phyloP scores from a whole-genome alignment of 53 echinoderm and acorn worm species.

The Glandiceps talaboti region DNA sequence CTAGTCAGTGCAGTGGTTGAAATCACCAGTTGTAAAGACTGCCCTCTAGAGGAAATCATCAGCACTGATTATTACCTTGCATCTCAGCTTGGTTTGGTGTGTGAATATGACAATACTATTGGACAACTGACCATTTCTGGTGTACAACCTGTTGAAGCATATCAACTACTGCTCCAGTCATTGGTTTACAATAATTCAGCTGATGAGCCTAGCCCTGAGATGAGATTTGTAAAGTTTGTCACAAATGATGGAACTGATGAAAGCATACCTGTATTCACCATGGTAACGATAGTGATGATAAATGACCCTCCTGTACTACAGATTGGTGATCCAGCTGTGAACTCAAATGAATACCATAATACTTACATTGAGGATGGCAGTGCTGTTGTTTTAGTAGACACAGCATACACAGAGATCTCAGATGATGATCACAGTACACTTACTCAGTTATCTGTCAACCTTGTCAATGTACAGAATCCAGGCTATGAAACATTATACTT shows the following conservation, averaged over 20 bases:
- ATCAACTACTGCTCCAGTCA: neutral
- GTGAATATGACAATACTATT: neutral
- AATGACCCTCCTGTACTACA: neutral
- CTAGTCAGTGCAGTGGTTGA: neutral
- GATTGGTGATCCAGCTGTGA: neutral
- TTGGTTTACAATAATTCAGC: neutral
- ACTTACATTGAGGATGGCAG: neutral
- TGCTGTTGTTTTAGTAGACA: neutral
- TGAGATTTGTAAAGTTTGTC: neutral
- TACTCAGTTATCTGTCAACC: neutral
- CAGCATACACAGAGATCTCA: neutral
- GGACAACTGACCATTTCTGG: neutral
- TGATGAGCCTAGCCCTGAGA: neutral
- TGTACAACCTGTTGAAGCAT: neutral
- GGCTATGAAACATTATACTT: neutral
- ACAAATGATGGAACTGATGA: neutral
- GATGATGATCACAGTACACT: neutral
- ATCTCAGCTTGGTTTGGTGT: neutral
- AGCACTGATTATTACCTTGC: neutral
- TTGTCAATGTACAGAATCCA: neutral
- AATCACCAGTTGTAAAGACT: neutral
- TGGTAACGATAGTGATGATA: neutral
- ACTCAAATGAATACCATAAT: neutral
- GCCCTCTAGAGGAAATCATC: neutral
- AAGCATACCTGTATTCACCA: neutral